Evolutionary conservation across 2,797 vertebrate genomes (phyloP).

Genomic region (Etheostoma nigrum): DNA sequence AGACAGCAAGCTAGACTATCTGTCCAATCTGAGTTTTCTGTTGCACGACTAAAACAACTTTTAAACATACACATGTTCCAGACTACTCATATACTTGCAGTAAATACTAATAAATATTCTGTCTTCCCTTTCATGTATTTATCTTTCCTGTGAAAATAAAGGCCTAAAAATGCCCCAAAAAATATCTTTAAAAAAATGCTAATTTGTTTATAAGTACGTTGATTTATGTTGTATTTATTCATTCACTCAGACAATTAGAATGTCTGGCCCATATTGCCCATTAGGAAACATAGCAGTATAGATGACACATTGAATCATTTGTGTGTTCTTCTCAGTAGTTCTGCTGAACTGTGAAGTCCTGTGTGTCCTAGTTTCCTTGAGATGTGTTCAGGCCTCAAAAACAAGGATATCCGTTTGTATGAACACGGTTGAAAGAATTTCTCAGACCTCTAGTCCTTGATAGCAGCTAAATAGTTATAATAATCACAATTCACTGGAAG

Average conservation of each 20-base stretch:
- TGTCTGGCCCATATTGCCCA: constrained; percentile 8
- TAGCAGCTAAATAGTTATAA: constrained; percentile 1
- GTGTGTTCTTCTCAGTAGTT: constrained; percentile 3
- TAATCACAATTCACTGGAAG: not conserved
- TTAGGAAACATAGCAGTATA: constrained; percentile 6
- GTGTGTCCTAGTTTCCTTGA: constrained; percentile 8
- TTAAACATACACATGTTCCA: too few relatives aligned
- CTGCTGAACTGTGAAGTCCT: constrained; percentile 5
- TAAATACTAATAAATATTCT: not conserved
- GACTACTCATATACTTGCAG: not conserved
- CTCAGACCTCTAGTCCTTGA: not conserved
- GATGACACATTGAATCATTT: constrained; percentile 32
- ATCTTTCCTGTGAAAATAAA: too few relatives aligned
- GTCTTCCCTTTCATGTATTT: too few relatives aligned
- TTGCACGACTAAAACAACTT: too few relatives aligned
- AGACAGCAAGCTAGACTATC: too few relatives aligned
- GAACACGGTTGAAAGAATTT: not conserved
- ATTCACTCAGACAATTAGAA: constrained; percentile 20
- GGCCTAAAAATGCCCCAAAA: too few relatives aligned
- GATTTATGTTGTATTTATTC: not conserved
- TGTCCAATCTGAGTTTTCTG: too few relatives aligned
- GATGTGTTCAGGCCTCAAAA: constrained; percentile 6
- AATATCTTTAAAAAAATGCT: too few relatives aligned
- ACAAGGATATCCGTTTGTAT: constrained; percentile 4
- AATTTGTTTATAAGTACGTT: constrained; percentile 1